These are phyloP conservation scores for Sclerurus mexicanus DNA, from an alignment of 2,113 vertebrate species.

Conservation along the genomic window DNA sequence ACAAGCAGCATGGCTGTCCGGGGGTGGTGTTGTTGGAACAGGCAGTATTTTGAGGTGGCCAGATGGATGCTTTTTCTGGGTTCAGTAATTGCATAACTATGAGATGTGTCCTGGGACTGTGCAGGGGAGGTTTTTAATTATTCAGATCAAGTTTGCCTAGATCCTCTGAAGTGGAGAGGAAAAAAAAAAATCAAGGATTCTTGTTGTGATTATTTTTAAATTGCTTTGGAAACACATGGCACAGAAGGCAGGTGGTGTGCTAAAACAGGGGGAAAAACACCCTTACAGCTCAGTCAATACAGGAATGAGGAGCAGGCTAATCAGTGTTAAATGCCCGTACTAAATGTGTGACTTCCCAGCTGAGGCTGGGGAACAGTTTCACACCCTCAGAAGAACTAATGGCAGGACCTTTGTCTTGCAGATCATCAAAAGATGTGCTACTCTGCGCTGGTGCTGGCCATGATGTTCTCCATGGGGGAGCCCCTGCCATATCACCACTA, in stretches of 20 bases:
- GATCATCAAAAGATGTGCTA: constrained; percentile 99
- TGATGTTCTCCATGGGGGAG: constrained; percentile 98
- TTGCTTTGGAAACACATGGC: background rate
- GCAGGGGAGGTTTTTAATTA: constrained; percentile 44
- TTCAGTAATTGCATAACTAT: constrained; percentile 41
- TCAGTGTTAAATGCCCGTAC: background rate
- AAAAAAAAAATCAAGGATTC: background rate
- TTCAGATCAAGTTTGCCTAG: background rate
- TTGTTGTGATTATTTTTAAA: constrained; percentile 32
- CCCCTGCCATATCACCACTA: constrained; percentile 96
- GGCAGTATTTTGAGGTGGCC: constrained; percentile 34
- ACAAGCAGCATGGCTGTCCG: background rate
- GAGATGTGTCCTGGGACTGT: constrained; percentile 33
- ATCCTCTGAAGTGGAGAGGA: background rate
- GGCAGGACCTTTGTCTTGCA: constrained; percentile 57
- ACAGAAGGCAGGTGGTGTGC: background rate
- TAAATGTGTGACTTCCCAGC: background rate
- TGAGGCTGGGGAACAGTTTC: background rate
- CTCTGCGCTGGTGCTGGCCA: constrained; percentile 91
- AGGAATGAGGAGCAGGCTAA: background rate
- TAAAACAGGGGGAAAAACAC: background rate
- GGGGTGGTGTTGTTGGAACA: constrained; percentile 44
- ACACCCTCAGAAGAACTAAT: background rate
- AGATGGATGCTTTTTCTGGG: constrained; percentile 64
- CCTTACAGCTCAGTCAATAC: background rate